phyloP scores from a whole-genome alignment of 2,797 vertebrate species.

The Otolemur crassicaudatus region DNA sequence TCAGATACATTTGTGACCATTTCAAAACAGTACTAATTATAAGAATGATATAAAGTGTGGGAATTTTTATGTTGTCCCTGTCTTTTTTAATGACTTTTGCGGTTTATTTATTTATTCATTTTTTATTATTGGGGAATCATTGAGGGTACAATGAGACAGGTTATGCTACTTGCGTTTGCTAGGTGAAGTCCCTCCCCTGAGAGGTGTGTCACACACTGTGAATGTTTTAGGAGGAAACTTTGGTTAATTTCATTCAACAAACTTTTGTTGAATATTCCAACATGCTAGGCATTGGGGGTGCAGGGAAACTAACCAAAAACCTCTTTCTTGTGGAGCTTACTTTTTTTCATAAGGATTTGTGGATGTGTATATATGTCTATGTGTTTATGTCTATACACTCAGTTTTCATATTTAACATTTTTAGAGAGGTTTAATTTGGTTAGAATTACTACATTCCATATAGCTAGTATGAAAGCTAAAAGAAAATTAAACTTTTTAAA shows the following conservation, averaged over 20 bases:
- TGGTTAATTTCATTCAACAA: neutral
- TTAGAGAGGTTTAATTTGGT: neutral
- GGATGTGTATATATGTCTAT: neutral
- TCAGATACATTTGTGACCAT: neutral
- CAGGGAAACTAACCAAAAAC: neutral
- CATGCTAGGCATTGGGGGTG: accelerated
- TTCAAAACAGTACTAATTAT: neutral
- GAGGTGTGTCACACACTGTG: neutral
- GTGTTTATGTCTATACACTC: neutral
- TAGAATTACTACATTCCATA: neutral
- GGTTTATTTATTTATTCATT: no score
- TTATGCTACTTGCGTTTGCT: no score
- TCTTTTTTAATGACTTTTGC: neutral
- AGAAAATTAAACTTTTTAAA: neutral
- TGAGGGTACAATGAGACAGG: no score
- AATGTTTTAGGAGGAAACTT: neutral
- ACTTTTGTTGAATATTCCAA: neutral
- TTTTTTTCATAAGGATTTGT: neutral
- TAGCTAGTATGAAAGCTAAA: neutral
- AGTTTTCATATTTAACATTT: neutral
- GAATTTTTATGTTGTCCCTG: neutral
- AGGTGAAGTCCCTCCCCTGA: neutral
- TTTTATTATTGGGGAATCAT: no score
- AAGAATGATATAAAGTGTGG: neutral
- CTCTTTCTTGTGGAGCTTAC: neutral